Base-by-base conservation (phyloP, 2,888 invertebrate genomes). In the Leucania comma region DNA sequence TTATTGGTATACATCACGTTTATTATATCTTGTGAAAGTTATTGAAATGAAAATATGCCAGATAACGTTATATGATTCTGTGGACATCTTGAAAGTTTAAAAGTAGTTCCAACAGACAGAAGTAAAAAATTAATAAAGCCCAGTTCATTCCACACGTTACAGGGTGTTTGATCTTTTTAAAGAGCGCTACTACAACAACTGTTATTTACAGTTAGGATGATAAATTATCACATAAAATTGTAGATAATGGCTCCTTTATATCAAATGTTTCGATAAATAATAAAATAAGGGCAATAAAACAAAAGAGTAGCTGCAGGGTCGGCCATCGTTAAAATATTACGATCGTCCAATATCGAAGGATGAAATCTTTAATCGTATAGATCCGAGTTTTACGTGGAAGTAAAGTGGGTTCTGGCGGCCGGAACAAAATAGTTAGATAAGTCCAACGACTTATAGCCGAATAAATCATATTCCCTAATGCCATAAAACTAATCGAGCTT, bases 261-360 rank as follows among this genome's bases (percentile, higher is more conserved):
- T 91, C 89, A 92, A 94, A 93, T 93, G 93, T 94, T 94, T 93
- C 92, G 92, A 94, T 94, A 94, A 93, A 94, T 94, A 94, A 94
- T 94, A 94, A 94, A 94, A 93, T 92, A 90, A 90, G 87, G 88
- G 90, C 90, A 94, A 91, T 94, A 94, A 94, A 95, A 94, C 92
- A 93, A 92, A 92, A 92, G 90, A 94, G 90, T 90, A 83, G 89
- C 86, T 89, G 86, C 88, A 86, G 90, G 92, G 90, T 90, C 84
- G 89, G 88, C 87, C 86, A 88, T 93, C 94, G 94, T 94, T 95
- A 95, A 95, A 95, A 93, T 95, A 94, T 95, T 95, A 95, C 94
- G 95, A 94, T 89, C 93, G 92, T 87, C 93, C 94, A 90, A 94
- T 94, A 95, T 94, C 94, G 89, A 81, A 86, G 92, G 92, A 93